Percentiles rank a stretch among this genome's conserved stretches.
phyloP scores from a whole-genome alignment of 2,113 vertebrate genomes.

The Bujurquina vittata region DNA sequence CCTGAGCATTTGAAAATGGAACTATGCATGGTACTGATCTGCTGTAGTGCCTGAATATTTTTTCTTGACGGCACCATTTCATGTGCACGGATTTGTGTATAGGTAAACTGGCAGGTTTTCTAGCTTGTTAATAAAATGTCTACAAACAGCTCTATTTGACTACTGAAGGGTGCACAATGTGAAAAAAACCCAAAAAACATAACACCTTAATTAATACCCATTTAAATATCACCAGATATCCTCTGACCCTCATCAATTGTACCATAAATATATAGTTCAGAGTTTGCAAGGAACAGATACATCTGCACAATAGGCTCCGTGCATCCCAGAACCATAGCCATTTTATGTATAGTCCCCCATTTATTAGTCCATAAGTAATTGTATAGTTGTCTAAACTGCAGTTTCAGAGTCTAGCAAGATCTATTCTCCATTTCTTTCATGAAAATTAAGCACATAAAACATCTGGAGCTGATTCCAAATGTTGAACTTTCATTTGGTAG shows the following conservation, averaged over 20 bases:
- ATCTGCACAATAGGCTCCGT: neutral
- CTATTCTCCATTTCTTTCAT: too few species aligned
- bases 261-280: neutral
- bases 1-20: neutral
- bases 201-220: neutral
- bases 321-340: neutral
- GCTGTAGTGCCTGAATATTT: neutral
- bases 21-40: constrained; percentile 31
- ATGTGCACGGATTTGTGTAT: neutral
- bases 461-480: too few species aligned
- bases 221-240: neutral
- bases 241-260: neutral
- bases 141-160: neutral
- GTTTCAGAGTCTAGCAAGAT: too few species aligned
- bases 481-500: too few species aligned
- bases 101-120: neutral
- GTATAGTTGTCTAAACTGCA: neutral
- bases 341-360: neutral
- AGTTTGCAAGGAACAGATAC: neutral
- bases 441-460: too few species aligned
- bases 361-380: neutral
- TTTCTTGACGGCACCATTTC: neutral
- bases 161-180: neutral
- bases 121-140: neutral
- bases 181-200: neutral